Evolutionary conservation across 37 sponge, comb jelly and placozoan species (phyloP).

Genomic region (Lycopodina hypogea): DNA sequence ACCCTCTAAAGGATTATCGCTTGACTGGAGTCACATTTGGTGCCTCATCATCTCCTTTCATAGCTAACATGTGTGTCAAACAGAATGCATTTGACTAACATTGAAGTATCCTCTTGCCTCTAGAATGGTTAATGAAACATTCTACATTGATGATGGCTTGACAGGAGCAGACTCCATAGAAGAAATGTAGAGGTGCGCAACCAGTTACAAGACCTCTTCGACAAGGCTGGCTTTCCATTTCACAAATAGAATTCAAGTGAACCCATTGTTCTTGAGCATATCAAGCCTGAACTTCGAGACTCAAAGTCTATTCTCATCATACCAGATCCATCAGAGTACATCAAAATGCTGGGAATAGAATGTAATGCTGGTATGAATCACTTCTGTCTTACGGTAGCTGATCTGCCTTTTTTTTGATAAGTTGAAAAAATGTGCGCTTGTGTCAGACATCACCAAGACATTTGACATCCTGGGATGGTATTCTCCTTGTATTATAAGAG

Average conservation of each 20-base stretch:
- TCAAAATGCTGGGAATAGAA: not conserved
- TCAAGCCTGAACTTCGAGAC: not conserved
- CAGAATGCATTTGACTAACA: not conserved
- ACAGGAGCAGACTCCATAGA: too few species aligned
- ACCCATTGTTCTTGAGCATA: not conserved
- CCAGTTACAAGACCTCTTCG: too few species aligned
- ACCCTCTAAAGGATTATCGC: not conserved
- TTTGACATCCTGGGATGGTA: too few species aligned
- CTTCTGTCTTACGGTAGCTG: constrained; percentile 17
- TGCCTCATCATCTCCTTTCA: too few species aligned
- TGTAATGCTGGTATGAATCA: constrained; percentile 22
- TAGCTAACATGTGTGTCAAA: too few species aligned
- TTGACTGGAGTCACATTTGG: too few species aligned
- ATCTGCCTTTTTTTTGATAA: not conserved
- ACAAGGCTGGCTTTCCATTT: not conserved
- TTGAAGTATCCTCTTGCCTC: not conserved
- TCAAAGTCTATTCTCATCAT: too few species aligned
- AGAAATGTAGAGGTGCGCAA: too few species aligned
- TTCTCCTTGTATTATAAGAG: constrained; percentile 18
- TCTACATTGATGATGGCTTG: too few species aligned
- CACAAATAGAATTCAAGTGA: not conserved
- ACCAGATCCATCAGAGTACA: too few species aligned
- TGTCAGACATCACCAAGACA: too few species aligned
- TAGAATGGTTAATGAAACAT: too few species aligned
- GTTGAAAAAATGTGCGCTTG: constrained; percentile 15